These are phyloP conservation scores for Meteorus cinctellus DNA, from an alignment of 2,888 invertebrate species.

Conservation along the genomic window DNA sequence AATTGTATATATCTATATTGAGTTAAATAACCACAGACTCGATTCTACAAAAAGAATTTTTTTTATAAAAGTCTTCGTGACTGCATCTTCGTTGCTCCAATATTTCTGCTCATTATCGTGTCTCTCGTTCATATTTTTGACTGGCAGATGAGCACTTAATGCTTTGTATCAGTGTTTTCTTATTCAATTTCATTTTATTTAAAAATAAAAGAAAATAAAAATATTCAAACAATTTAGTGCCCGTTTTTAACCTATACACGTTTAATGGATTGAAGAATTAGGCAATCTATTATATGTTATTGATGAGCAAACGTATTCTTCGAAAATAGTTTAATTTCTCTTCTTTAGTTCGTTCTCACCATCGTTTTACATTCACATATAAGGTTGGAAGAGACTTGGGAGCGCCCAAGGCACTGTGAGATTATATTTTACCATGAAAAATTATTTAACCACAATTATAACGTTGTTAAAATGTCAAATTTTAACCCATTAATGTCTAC, in stretches of 20 bases:
- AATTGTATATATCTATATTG: not conserved
- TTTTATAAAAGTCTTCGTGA: not conserved
- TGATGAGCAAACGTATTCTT: slow-evolving; percentile 20
- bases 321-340: slow-evolving; percentile 60
- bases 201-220: slow-evolving; percentile 1
- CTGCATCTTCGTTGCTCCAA: not conserved
- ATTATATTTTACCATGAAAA: slow-evolving; percentile 48
- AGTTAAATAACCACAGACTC: too few species aligned
- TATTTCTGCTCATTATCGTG: too few species aligned
- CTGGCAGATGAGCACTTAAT: slow-evolving; percentile 34
- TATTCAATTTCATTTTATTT: slow-evolving; percentile 21
- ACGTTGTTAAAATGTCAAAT: slow-evolving; percentile 34
- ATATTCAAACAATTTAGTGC: not conserved
- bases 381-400: too few species aligned
- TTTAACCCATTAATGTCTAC: slow-evolving; percentile 65
- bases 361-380: slow-evolving; percentile 44
- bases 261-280: slow-evolving; percentile 7
- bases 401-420: too few species aligned
- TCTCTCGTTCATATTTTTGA: slow-evolving; percentile 41
- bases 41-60: not conserved
- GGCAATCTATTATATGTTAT: slow-evolving; percentile 42
- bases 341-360: slow-evolving; percentile 64
- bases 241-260: not conserved
- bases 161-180: not conserved
- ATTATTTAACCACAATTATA: slow-evolving; percentile 71